phyloP scores from a whole-genome alignment of 2,888 invertebrate genomes.

The Chymomyza amoena region DNA sequence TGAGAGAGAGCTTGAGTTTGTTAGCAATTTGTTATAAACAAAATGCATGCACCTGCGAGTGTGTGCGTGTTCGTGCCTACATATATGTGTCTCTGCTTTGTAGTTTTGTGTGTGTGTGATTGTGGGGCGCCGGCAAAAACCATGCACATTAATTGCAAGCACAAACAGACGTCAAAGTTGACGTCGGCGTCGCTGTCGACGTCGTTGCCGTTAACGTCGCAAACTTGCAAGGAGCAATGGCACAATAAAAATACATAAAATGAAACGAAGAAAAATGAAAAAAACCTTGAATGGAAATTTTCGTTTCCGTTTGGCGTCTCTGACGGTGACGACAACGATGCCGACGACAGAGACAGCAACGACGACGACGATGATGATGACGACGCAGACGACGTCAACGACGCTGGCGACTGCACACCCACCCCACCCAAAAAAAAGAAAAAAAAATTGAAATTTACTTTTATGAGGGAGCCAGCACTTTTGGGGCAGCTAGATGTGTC shows the following conservation, averaged over 20 bases:
- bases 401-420: conserved; percentile 18
- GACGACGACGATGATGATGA: conserved; percentile 17
- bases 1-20: conserved; percentile 23
- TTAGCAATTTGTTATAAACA: conserved; percentile 57
- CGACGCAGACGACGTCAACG: conserved; percentile 17
- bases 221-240: conserved; percentile 49
- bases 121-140: conserved; percentile 42
- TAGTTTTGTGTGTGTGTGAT: conserved; percentile 1
- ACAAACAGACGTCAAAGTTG: conserved; percentile 15
- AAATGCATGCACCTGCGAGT: conserved; percentile 25
- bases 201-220: conserved; percentile 32
- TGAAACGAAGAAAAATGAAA: conserved; percentile 30
- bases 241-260: conserved; percentile 50
- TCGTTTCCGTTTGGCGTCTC: conserved; percentile 40
- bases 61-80: not conserved
- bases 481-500: conserved; percentile 20
- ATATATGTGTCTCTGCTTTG: no score
- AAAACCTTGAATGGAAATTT: conserved; percentile 50
- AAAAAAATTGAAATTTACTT: conserved; percentile 6
- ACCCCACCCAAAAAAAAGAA: conserved; percentile 19
- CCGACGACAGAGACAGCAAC: not conserved
- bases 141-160: conserved; percentile 21
- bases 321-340: conserved; percentile 18
- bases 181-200: conserved; percentile 28
- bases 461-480: conserved; percentile 18